Base-by-base conservation (phyloP, 2,797 vertebrate species). In the Mormyrus hasselquistii region DNA sequence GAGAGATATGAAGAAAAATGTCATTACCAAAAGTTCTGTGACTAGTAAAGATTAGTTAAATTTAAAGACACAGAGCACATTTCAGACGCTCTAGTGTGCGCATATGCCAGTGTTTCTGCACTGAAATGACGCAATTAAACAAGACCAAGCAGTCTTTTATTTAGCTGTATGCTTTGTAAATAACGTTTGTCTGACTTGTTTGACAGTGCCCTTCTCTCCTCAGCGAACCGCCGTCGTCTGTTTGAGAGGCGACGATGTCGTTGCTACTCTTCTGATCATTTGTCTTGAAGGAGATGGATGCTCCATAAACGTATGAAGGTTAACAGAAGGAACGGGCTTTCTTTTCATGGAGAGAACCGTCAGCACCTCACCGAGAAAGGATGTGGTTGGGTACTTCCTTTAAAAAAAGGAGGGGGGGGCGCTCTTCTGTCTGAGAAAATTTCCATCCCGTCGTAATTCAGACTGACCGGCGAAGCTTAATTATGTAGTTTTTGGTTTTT, bases 391-490 rank as follows among this genome's bases (percentile, higher is more conserved):
- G 44, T 59, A 76, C 86, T 19, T 34, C 65, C 22, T 25, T 73
- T 59, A 88, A 53, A 89, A 34, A 22, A 53, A 47, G 3, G 29
- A 29, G 53, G 88, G 57, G 22, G 62, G 88, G 59, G 3, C 6
- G 76, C 41, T 88, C 52, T 73, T 88, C 62, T 29, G 47, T 29
- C 25, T 86, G 89, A 88, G 44, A 3, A 47, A 88, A 69, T 88
- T 86, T 38, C 79, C 53, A 69, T 91, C 73, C 50, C 25, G 44
- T 59, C 34, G n/a, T 86, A 73, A 90, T 38, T 90, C 38, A 79
- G 73, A 79, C 38, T n/a, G 16, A 16, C 34, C 5, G 5, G 38
- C 34, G 1, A 44, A n/a, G 38, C 14, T 41, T 44, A 79, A 47
- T 38, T 47, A 44, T n/a, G 73, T 25, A 89, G 53, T 53, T 53